Conservation (phyloP, 2,797 vertebrate genomes). For the Australoheros facetus region DNA sequence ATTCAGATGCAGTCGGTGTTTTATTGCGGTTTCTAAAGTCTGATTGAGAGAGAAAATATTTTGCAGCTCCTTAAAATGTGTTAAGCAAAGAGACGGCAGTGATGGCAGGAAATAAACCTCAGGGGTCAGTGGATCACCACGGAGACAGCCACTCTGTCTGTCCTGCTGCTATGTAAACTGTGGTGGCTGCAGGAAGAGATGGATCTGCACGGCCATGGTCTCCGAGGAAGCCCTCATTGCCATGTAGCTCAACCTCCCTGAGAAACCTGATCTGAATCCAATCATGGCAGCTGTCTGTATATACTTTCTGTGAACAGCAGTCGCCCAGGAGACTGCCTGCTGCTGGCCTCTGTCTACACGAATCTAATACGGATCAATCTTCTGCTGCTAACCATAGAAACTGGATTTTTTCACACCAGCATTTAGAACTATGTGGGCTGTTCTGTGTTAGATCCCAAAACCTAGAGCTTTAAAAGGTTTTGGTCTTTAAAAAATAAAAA, state of each 20-base stretch:
- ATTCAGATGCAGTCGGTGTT: no score
- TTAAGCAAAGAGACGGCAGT: conserved; percentile 36
- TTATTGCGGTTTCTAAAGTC: no score
- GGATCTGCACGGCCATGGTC: conserved; percentile 56
- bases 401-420: not conserved
- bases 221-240: conserved; percentile 62
- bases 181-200: conserved; percentile 49
- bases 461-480: not conserved
- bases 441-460: not conserved
- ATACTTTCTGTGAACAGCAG: conserved; percentile 49
- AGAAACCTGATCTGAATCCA: conserved; percentile 76
- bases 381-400: conserved; percentile 7
- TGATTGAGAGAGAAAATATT: not conserved
- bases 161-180: conserved; percentile 50
- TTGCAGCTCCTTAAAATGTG: conserved; percentile 17
- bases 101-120: conserved; percentile 40
- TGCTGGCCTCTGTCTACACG: conserved; percentile 49
- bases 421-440: not conserved
- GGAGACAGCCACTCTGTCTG: conserved; percentile 38
- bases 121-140: conserved; percentile 23
- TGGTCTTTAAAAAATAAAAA: not conserved
- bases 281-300: conserved; percentile 57
- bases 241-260: conserved; percentile 54
- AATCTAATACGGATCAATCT: conserved; percentile 55
- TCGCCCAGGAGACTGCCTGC: conserved; percentile 57